Conservation (phyloP, 2,113 vertebrate genomes). For the Gorsachius goisagi region DNA sequence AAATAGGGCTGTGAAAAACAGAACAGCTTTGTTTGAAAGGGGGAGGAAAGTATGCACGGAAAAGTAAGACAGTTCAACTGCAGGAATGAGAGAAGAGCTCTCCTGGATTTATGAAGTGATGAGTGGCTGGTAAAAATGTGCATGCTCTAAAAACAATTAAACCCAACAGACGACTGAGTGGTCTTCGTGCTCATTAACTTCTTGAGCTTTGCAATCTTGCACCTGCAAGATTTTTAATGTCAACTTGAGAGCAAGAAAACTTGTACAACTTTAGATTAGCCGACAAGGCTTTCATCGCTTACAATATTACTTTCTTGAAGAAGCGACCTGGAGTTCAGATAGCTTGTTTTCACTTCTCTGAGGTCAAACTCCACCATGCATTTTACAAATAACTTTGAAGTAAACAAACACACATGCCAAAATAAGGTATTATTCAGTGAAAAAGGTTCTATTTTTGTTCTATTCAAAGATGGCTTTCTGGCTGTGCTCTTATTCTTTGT, state of each 20-base stretch:
- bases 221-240: slow-evolving; percentile 68
- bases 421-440: slow-evolving; percentile 58
- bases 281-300: slow-evolving; percentile 68
- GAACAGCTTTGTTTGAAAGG: slow-evolving; percentile 77
- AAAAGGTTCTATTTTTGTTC: slow-evolving; percentile 60
- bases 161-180: slow-evolving; percentile 49
- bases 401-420: slow-evolving; percentile 63
- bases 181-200: slow-evolving; percentile 68
- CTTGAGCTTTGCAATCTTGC: slow-evolving; percentile 68
- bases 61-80: slow-evolving; percentile 67
- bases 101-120: slow-evolving; percentile 66
- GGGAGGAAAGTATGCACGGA: slow-evolving; percentile 71
- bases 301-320: slow-evolving; percentile 58
- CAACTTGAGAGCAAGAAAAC: slow-evolving; percentile 55
- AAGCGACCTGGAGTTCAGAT: slow-evolving; percentile 22
- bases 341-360: slow-evolving; percentile 47
- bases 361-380: slow-evolving; percentile 43
- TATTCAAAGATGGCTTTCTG: slow-evolving; percentile 50
- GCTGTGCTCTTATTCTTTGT: slow-evolving; percentile 26
- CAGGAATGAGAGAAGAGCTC: slow-evolving; percentile 69
- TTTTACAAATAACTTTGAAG: slow-evolving; percentile 71
- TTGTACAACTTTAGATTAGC: slow-evolving; percentile 62
- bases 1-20: slow-evolving; percentile 73
- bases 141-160: slow-evolving; percentile 68
- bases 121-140: slow-evolving; percentile 62